Conservation (phyloP, 2,113 vertebrate genomes). For the Chaetops frenatus region DNA sequence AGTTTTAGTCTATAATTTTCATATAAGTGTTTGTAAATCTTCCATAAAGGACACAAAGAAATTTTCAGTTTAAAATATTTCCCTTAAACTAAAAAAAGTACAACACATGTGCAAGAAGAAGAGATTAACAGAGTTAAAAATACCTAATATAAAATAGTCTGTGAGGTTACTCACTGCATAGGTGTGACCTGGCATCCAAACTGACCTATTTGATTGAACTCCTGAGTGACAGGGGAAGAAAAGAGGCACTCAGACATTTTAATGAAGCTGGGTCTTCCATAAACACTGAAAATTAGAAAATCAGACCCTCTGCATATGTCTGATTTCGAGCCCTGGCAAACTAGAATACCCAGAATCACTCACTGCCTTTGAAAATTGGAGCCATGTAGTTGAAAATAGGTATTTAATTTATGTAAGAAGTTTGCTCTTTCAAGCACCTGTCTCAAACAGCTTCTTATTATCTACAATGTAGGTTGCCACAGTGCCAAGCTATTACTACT, state of each 20-base stretch:
- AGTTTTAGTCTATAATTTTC: background rate
- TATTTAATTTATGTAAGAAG: slow-evolving; percentile 8
- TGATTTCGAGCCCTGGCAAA: background rate
- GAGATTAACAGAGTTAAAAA: background rate
- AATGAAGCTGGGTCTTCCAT: background rate
- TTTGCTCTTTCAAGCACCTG: slow-evolving; percentile 27
- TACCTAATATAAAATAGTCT: background rate
- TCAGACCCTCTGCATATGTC: background rate
- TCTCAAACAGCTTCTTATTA: slow-evolving; percentile 33
- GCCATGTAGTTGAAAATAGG: background rate
- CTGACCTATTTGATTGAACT: background rate
- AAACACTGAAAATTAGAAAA: background rate
- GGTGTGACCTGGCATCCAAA: background rate
- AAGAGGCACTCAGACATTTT: background rate
- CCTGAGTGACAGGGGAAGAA: background rate
- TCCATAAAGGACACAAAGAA: background rate
- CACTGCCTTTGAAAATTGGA: background rate
- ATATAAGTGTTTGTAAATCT: background rate
- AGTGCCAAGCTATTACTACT: slow-evolving; percentile 14
- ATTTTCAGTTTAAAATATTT: background rate
- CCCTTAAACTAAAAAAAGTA: background rate
- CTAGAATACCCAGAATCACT: background rate
- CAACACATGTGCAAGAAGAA: background rate
- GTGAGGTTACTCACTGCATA: background rate
- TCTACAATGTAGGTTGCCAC: background rate